A percentile compares a stretch with the other conserved stretches of the same genome.
These are phyloP conservation scores for Takifugu bimaculatus DNA, from an alignment of 2,113 vertebrate genomes.

Conservation along the genomic window DNA sequence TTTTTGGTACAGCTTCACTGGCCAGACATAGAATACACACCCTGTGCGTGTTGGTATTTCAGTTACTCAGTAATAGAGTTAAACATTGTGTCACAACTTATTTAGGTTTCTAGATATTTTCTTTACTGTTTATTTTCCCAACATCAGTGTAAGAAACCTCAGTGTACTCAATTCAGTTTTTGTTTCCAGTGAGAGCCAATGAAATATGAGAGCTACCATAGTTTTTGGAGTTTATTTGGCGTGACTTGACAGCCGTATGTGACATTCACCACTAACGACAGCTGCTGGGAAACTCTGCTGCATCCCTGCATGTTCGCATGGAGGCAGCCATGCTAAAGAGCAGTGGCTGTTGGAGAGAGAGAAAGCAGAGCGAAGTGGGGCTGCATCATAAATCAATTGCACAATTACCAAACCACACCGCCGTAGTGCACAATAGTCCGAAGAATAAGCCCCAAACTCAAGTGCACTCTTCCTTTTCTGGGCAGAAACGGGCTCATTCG, in stretches of 20 bases:
- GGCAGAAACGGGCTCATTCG: conserved; percentile 32
- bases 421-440: conserved; percentile 37
- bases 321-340: conserved; percentile 44
- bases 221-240: conserved; percentile 60
- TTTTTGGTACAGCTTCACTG: neutral
- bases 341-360: conserved; percentile 44
- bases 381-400: conserved; percentile 75
- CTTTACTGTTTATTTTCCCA: neutral
- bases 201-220: conserved; percentile 61
- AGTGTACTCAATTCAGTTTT: conserved; percentile 8
- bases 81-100: neutral
- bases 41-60: neutral
- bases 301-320: conserved; percentile 63
- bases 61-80: neutral
- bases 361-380: conserved; percentile 54
- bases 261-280: conserved; percentile 70
- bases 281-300: conserved; percentile 57
- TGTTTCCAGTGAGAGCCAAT: conserved; percentile 45
- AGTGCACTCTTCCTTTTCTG: conserved; percentile 71
- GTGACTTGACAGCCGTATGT: conserved; percentile 62
- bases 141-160: conserved; percentile 14
- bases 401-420: conserved; percentile 38
- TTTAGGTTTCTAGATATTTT: neutral
- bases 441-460: conserved; percentile 71
- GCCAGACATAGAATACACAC: neutral